Evolutionary conservation across 92 coral and sea anemone genomes (phyloP), one percentile per base, ranked within the genome.

Genomic region (Parazoanthus swiftii): DNA sequence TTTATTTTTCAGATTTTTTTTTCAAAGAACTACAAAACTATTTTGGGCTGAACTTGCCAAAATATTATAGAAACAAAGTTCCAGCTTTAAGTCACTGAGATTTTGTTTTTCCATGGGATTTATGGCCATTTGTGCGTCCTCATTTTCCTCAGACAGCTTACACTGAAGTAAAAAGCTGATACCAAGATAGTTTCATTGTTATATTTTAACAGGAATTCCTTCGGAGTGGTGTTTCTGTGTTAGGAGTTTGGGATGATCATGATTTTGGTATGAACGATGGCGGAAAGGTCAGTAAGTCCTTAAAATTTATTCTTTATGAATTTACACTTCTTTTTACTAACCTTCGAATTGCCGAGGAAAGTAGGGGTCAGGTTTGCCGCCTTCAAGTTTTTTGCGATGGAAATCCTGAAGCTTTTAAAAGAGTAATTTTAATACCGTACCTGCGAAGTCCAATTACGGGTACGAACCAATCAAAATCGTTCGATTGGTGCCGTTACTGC

Each of bases 201-300:
- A n/a, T 86, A 20, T 13, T 87, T 15, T 42, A 50, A 36, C 65
- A 96, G 99, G 88, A 93, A 76, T 96, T 96, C 86, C 88, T 95
- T 10, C 74, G 77, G 67, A 91, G 94, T 89, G 98, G 96, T 23
- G 68, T 92, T 14, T 81, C 83, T 37, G 93, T 96, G n/a, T 23
- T 95, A 8, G 99, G 99, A 79, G 95, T 95, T 5, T 96, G 99
- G 99, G 99, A 96, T 85, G 99, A 96, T 78, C 99, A 96, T 82
- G 99, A 96, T 59, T 96, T 91, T 93, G 99, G 99, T 23, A 92
- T 91, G 91, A 96, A 96, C 70, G 88, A 92, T 74, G 99, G 99
- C 15, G 99, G 99, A 85, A 96, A 96, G 97, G 99, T 96, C 82
- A 36, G 92, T 16, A 51, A 23, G 39, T 23, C 73, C 8, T 18